A percentile compares a stretch with the other conserved stretches of the same genome.
Conservation (phyloP, 2,113 vertebrate species). For the Oxygymnocypris stewartii region DNA sequence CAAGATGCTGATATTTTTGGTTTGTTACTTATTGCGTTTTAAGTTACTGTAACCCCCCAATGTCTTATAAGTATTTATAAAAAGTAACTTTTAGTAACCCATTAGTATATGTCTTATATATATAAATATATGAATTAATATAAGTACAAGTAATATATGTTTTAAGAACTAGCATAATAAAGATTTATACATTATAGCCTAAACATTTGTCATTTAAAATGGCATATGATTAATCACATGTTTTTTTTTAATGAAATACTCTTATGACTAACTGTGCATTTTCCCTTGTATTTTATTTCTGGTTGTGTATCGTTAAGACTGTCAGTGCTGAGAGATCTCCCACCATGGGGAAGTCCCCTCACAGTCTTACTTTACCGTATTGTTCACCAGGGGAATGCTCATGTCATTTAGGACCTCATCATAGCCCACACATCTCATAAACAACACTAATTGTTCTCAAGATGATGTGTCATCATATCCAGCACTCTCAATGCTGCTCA, state of each 20-base stretch:
- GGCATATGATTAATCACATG: background rate
- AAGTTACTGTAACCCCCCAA: background rate
- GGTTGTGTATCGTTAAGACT: constrained; percentile 40
- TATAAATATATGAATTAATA: too few relatives aligned
- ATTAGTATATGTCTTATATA: too few relatives aligned
- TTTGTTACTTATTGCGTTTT: background rate
- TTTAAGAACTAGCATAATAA: background rate
- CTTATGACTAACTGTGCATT: background rate
- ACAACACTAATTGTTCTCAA: constrained; percentile 50
- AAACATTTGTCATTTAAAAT: background rate
- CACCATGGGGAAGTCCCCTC: constrained; percentile 50
- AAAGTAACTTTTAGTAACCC: background rate
- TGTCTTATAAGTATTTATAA: background rate
- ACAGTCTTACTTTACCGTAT: constrained; percentile 29
- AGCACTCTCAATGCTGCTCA: background rate
- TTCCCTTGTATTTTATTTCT: constrained; percentile 21
- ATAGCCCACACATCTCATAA: constrained; percentile 46
- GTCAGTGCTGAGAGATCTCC: constrained; percentile 52
- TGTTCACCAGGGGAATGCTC: constrained; percentile 31
- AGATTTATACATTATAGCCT: background rate
- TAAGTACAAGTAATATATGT: too few relatives aligned
- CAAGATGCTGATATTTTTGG: background rate
- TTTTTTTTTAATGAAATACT: background rate
- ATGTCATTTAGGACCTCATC: constrained; percentile 57
- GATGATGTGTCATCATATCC: constrained; percentile 34